Conservation (phyloP, 2,113 vertebrate genomes). For the Clarias magur region DNA sequence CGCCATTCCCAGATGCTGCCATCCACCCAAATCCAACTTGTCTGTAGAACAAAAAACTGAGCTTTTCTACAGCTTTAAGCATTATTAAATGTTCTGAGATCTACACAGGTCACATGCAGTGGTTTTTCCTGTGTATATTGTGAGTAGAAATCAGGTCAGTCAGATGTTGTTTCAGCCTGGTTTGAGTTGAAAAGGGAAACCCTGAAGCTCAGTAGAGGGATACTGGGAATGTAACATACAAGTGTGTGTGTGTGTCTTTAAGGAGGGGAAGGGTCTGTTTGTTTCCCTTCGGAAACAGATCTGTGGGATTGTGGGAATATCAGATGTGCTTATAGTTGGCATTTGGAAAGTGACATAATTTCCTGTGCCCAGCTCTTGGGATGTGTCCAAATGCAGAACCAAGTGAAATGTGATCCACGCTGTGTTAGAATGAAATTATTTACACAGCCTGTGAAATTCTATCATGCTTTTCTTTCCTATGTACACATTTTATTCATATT, state of each 20-base stretch:
- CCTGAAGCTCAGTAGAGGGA: slow-evolving; percentile 13
- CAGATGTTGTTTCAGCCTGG: neutral
- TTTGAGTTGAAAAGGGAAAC: slow-evolving; percentile 21
- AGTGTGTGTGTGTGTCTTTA: slow-evolving; percentile 12
- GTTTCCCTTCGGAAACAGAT: slow-evolving; percentile 48
- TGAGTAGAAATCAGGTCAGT: neutral
- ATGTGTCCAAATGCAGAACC: slow-evolving; percentile 12
- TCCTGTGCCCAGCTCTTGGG: slow-evolving; percentile 45
- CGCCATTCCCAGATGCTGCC: slow-evolving; percentile 16
- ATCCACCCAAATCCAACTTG: slow-evolving; percentile 10
- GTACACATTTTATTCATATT: neutral
- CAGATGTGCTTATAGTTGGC: slow-evolving; percentile 49
- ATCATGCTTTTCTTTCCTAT: slow-evolving; percentile 23
- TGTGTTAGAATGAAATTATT: slow-evolving; percentile 32
- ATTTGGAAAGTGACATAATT: slow-evolving; percentile 45
- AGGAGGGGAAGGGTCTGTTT: slow-evolving; percentile 36
- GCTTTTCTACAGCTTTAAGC: neutral
- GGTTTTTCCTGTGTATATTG: neutral
- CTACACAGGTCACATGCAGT: neutral
- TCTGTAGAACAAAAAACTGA: neutral
- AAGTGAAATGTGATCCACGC: slow-evolving; percentile 28
- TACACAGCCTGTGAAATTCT: slow-evolving; percentile 11
- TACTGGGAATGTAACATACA: neutral
- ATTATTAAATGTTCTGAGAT: neutral
- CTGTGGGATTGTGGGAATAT: slow-evolving; percentile 53